phyloP scores from a whole-genome alignment of 2,113 vertebrate species.

The Cephalopholis sonnerati region DNA sequence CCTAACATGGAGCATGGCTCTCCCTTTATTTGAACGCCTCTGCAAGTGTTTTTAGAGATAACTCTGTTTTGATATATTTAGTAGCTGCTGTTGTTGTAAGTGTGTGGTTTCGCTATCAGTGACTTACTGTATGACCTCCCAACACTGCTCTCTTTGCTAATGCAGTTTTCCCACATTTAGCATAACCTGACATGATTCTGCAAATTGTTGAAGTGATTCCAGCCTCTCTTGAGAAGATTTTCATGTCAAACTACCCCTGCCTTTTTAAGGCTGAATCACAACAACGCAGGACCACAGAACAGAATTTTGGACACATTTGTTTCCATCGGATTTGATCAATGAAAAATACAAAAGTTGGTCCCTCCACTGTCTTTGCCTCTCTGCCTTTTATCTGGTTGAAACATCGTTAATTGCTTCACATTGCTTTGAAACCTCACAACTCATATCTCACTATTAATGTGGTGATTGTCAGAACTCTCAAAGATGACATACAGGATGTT shows the following conservation, averaged over 20 bases:
- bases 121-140: background rate
- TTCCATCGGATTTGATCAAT: background rate
- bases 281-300: background rate
- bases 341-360: background rate
- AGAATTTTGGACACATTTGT: slow-evolving; percentile 1
- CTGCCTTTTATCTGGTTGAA: slow-evolving; percentile 18
- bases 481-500: slow-evolving; percentile 8
- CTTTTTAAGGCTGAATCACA: background rate
- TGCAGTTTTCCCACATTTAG: background rate
- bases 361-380: background rate
- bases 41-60: background rate
- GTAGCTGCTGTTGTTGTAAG: background rate
- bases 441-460: background rate
- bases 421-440: slow-evolving; percentile 25
- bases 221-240: background rate
- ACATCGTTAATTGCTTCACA: slow-evolving; percentile 25
- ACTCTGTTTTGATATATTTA: background rate
- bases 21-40: background rate
- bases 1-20: background rate
- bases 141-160: background rate
- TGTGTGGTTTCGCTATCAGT: background rate
- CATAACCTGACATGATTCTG: background rate
- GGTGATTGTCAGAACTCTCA: background rate
- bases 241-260: background rate
- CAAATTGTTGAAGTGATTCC: background rate